phyloP scores from a whole-genome alignment of 1,140 invertebrate species.

The Oedothorax gibbosus region DNA sequence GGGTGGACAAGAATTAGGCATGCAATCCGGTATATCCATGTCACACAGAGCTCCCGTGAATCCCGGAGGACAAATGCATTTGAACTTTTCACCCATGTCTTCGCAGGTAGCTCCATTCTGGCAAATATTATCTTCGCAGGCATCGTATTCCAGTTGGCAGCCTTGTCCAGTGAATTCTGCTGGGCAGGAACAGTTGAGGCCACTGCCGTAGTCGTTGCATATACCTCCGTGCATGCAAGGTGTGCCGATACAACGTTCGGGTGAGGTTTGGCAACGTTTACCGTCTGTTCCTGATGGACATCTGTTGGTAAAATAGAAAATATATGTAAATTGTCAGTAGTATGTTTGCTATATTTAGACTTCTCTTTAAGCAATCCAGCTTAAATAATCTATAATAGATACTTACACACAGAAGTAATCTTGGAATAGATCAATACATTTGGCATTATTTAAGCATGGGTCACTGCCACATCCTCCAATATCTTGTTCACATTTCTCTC shows the following conservation, averaged over 20 bases:
- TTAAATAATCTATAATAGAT: slow-evolving; percentile 5
- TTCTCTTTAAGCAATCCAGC: background rate
- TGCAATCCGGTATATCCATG: slow-evolving; percentile 91
- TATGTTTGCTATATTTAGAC: background rate
- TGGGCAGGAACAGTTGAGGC: slow-evolving; percentile 92
- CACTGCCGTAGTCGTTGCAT: slow-evolving; percentile 94
- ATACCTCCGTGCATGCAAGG: slow-evolving; percentile 95
- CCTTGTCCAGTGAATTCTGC: slow-evolving; percentile 87
- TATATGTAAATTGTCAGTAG: too few relatives aligned
- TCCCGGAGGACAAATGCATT: slow-evolving; percentile 86
- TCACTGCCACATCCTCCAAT: slow-evolving; percentile 85
- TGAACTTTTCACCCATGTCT: slow-evolving; percentile 85
- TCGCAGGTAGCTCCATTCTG: slow-evolving; percentile 92
- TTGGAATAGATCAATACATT: slow-evolving; percentile 92
- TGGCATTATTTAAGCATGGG: slow-evolving; percentile 93
- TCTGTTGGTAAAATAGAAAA: slow-evolving; percentile 66
- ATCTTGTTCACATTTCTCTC: slow-evolving; percentile 86
- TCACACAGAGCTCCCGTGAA: slow-evolving; percentile 91
- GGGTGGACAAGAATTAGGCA: slow-evolving; percentile 93
- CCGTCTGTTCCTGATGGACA: slow-evolving; percentile 93
- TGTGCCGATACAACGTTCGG: slow-evolving; percentile 93
- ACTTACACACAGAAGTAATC: slow-evolving; percentile 96
- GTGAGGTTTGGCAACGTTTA: slow-evolving; percentile 94
- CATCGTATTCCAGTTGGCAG: slow-evolving; percentile 89
- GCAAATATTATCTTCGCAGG: slow-evolving; percentile 83